phyloP scores from a whole-genome alignment of 2,797 vertebrate species.

The Siniperca obscura region DNA sequence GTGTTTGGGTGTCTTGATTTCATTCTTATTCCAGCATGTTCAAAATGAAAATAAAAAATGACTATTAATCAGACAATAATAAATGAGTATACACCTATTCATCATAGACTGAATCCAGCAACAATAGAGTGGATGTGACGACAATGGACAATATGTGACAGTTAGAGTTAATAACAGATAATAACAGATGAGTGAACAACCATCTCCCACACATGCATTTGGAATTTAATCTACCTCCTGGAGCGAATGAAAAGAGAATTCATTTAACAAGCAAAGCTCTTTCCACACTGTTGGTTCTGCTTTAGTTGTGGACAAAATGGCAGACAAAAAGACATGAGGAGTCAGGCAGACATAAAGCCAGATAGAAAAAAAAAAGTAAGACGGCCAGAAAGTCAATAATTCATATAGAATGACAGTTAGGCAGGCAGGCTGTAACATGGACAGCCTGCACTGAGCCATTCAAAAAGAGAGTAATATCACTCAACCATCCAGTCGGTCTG shows the following conservation, averaged over 20 bases:
- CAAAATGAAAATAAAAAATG: slow-evolving; percentile 22
- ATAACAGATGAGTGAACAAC: slow-evolving; percentile 22
- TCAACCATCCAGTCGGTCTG: slow-evolving; percentile 29
- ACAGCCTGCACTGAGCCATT: slow-evolving; percentile 33
- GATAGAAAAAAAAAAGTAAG: slow-evolving; percentile 14
- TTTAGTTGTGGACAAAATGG: slow-evolving; percentile 34
- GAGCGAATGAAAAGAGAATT: slow-evolving; percentile 9
- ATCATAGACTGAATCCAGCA: slow-evolving; percentile 7
- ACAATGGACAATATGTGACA: slow-evolving; percentile 22
- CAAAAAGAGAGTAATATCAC: slow-evolving; percentile 45
- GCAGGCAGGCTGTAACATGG: slow-evolving; percentile 19
- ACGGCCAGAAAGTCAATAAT: slow-evolving; percentile 57
- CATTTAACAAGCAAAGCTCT: slow-evolving; percentile 20
- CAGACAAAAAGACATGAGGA: background rate
- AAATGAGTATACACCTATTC: background rate
- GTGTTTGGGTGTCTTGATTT: background rate
- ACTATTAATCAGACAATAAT: slow-evolving; percentile 24
- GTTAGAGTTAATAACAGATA: background rate
- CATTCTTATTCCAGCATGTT: background rate
- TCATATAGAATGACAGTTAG: slow-evolving; percentile 47
- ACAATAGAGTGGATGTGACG: slow-evolving; percentile 7
- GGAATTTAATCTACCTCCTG: slow-evolving; percentile 19
- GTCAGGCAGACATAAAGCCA: background rate
- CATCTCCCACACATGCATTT: background rate
- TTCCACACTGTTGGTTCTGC: background rate